A percentile compares a stretch with the other conserved stretches of the same genome.
phyloP scores from a whole-genome alignment of 2,113 vertebrate species.

The Lanius ludovicianus region DNA sequence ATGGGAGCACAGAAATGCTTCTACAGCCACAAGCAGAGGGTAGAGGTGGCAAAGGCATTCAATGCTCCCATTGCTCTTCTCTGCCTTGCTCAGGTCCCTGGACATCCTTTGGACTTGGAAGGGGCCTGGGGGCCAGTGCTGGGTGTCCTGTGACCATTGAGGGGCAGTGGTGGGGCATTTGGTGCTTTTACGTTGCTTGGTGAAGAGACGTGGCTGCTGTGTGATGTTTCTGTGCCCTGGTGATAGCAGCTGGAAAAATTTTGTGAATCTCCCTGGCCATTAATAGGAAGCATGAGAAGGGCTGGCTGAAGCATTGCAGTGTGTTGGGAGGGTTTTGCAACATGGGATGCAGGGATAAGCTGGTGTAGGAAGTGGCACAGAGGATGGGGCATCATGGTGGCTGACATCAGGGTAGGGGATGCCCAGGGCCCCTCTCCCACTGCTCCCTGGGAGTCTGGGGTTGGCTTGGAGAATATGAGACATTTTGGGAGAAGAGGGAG shows the following conservation, averaged over 20 bases:
- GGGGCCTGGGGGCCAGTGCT: not conserved
- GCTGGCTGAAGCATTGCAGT: not conserved
- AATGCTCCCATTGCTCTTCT: not conserved
- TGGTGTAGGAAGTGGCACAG: not conserved
- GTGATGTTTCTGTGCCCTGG: not conserved
- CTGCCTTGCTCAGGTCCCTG: not conserved
- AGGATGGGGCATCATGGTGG: rapidly evolving
- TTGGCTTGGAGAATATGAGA: not conserved
- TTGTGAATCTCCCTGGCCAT: not conserved
- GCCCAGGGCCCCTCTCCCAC: not conserved
- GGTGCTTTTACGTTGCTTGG: not conserved
- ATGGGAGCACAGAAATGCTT: not conserved
- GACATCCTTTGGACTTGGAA: not conserved
- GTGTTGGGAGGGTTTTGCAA: not conserved
- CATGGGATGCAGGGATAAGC: rapidly evolving
- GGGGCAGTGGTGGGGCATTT: not conserved
- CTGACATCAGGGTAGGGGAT: not conserved
- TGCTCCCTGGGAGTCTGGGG: not conserved
- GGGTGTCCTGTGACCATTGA: not conserved
- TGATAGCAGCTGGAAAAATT: not conserved
- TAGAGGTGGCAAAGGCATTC: not conserved
- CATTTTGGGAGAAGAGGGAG: not conserved
- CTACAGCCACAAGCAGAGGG: not conserved
- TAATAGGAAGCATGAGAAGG: not conserved
- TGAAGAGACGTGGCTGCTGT: rapidly evolving